These are phyloP conservation scores for Prolemur simus DNA, from an alignment of 2,113 vertebrate species.

Conservation along the genomic window DNA sequence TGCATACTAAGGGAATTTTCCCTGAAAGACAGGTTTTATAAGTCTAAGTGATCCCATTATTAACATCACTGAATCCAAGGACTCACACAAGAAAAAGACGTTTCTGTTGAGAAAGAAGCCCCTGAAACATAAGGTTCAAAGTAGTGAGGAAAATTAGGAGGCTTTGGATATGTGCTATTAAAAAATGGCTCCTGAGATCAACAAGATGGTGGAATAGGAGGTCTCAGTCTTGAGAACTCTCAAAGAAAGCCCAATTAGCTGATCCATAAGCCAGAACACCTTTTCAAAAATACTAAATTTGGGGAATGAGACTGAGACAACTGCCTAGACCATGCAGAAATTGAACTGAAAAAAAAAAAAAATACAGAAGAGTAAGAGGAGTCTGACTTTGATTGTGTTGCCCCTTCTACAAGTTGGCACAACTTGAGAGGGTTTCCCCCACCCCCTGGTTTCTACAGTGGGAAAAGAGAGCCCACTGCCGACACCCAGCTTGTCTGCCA, in stretches of 20 bases:
- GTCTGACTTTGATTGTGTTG: neutral
- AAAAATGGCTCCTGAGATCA: neutral
- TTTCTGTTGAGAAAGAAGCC: neutral
- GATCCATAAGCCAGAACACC: too few relatives aligned
- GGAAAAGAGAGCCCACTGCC: neutral
- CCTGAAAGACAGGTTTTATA: neutral
- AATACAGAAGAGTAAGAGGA: neutral
- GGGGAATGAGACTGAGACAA: too few relatives aligned
- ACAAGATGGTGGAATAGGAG: neutral
- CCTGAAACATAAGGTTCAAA: neutral
- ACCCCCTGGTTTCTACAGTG: neutral
- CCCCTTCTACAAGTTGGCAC: neutral
- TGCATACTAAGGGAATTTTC: neutral
- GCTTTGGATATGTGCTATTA: neutral
- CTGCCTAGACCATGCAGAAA: neutral
- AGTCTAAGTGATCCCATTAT: neutral
- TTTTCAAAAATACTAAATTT: too few relatives aligned
- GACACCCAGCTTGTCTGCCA: neutral
- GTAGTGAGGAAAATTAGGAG: neutral
- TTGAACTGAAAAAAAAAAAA: neutral
- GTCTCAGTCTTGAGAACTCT: too few relatives aligned
- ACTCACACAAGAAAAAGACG: neutral
- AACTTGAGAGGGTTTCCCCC: neutral
- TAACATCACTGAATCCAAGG: neutral
- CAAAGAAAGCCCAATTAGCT: too few relatives aligned